These are phyloP conservation scores for Glaucomys volans DNA, from an alignment of 2,113 vertebrate species.

Conservation along the genomic window DNA sequence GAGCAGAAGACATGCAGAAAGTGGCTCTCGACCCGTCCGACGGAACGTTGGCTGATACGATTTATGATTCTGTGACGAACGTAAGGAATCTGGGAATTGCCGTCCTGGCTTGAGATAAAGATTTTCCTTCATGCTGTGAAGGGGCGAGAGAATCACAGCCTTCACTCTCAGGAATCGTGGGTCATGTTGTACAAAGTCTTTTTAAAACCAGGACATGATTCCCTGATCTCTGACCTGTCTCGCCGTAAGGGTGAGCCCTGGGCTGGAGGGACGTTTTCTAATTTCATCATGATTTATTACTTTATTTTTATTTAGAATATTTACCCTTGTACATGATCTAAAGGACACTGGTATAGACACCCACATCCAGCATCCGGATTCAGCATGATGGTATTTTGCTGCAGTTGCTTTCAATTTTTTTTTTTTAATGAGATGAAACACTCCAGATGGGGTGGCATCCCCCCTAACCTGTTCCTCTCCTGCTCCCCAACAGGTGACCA, in stretches of 20 bases:
- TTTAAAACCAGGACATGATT: not conserved
- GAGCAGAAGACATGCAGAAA: not conserved
- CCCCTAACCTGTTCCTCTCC: not conserved
- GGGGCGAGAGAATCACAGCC: not conserved
- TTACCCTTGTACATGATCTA: not conserved
- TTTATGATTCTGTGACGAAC: not conserved
- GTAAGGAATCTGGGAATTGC: not conserved
- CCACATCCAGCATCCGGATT: not conserved
- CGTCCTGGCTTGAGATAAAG: not conserved
- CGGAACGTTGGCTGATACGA: not conserved
- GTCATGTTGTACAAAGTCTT: not conserved
- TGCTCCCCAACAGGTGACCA: not conserved
- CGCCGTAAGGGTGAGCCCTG: not conserved
- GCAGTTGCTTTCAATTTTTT: not conserved
- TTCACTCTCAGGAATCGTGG: not conserved
- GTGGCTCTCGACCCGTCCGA: not conserved
- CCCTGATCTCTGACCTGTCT: not conserved
- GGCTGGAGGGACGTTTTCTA: conserved; percentile 13
- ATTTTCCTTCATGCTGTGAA: not conserved
- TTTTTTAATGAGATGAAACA: not conserved
- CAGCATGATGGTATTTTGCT: not conserved
- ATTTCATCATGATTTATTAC: not conserved
- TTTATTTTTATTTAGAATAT: conserved; percentile 55
- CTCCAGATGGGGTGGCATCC: not conserved
- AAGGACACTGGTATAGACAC: not conserved